phyloP scores from a whole-genome alignment of 2,113 vertebrate species.

The Eulemur rufifrons region DNA sequence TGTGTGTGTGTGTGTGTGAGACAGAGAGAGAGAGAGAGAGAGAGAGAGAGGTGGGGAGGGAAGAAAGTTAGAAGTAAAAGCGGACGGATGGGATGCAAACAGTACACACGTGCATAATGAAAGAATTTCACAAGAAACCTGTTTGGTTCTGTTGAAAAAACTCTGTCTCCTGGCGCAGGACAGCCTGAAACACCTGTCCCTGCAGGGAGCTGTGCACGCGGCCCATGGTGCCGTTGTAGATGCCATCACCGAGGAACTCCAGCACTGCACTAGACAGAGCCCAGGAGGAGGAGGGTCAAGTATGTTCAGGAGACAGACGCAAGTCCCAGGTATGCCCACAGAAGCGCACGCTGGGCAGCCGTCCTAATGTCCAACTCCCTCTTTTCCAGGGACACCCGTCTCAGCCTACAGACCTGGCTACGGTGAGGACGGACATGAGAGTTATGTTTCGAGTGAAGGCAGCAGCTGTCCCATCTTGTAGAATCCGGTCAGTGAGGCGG shows the following conservation, averaged over 20 bases:
- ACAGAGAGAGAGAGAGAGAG: too few relatives aligned
- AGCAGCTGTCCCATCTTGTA: slow-evolving; percentile 72
- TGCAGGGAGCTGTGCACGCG: slow-evolving; percentile 60
- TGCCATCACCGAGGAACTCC: slow-evolving; percentile 65
- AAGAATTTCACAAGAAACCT: slow-evolving; percentile 54
- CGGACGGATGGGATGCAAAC: accelerated
- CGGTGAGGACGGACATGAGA: slow-evolving; percentile 85
- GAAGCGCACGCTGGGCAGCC: background rate
- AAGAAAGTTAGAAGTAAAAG: background rate
- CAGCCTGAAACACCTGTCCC: slow-evolving; percentile 62
- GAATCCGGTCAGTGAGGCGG: slow-evolving; percentile 88
- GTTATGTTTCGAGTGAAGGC: slow-evolving; percentile 82
- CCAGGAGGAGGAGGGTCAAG: accelerated
- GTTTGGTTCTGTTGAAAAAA: slow-evolving; percentile 77
- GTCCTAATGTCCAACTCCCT: background rate
- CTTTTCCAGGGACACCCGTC: accelerated
- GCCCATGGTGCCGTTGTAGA: slow-evolving; percentile 69
- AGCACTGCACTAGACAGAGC: slow-evolving; percentile 61
- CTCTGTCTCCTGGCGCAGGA: slow-evolving; percentile 75
- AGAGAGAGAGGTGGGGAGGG: background rate
- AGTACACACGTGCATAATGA: background rate
- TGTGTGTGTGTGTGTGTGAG: background rate
- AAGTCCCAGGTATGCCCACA: background rate
- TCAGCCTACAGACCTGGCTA: slow-evolving; percentile 83
- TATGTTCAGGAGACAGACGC: too few relatives aligned